A percentile compares a stretch with the other conserved stretches of the same genome.
Conservation (phyloP, 2,113 vertebrate genomes). For the Elanoides forficatus region DNA sequence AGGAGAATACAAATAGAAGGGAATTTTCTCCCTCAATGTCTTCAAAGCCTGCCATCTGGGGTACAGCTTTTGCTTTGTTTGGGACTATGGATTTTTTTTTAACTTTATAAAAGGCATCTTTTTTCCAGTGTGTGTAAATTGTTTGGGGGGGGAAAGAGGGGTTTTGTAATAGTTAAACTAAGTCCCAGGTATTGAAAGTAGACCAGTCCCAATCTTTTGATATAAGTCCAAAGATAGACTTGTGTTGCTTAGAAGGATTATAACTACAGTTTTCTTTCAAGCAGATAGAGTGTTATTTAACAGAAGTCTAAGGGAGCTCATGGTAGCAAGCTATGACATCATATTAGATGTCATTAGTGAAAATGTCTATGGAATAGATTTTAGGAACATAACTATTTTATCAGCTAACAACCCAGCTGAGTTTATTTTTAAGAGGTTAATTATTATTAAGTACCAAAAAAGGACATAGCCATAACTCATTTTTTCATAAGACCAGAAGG, state of each 20-base stretch:
- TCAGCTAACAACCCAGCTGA: not conserved
- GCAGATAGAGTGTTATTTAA: not conserved
- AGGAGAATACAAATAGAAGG: not conserved
- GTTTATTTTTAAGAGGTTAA: not conserved
- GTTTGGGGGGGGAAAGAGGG: fast-evolving
- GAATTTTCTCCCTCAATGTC: not conserved
- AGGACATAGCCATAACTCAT: not conserved
- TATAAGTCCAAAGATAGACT: not conserved
- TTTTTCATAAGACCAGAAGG: not conserved
- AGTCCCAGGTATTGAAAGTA: not conserved
- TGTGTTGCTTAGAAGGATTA: not conserved
- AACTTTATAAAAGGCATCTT: not conserved
- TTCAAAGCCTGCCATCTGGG: not conserved
- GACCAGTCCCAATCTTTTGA: not conserved
- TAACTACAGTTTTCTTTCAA: not conserved
- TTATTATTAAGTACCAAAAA: not conserved
- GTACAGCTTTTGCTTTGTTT: not conserved
- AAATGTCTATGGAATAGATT: not conserved
- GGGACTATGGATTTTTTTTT: not conserved
- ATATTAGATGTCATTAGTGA: not conserved
- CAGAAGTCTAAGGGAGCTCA: not conserved
- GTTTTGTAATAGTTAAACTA: not conserved
- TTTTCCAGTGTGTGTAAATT: not conserved
- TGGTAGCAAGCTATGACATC: not conserved
- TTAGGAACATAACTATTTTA: not conserved